Percentiles rank a stretch among this genome's conserved stretches.
phyloP scores from a whole-genome alignment of 2,888 invertebrate species.

The Sepioteuthis lessoniana region DNA sequence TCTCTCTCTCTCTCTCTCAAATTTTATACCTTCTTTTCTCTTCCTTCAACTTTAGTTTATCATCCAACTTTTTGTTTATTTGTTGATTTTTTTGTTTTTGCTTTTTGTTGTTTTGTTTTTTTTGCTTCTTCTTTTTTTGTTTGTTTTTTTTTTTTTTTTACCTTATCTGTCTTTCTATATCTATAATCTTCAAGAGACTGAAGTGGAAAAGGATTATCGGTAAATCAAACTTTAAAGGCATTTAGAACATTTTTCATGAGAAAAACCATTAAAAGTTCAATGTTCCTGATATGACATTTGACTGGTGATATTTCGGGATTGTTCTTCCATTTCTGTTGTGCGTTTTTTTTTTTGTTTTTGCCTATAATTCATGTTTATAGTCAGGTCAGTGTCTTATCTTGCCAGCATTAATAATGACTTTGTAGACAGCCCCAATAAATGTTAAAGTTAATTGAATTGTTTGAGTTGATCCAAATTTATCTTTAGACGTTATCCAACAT shows the following conservation, averaged over 20 bases:
- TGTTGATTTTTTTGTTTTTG: not conserved
- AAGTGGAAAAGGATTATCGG: conserved; percentile 21
- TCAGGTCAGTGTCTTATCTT: not conserved
- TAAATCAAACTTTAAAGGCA: conserved; percentile 33
- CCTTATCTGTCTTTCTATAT: not conserved
- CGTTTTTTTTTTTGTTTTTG: not conserved
- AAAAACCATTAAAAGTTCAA: conserved; percentile 23
- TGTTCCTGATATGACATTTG: conserved; percentile 13
- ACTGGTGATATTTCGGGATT: conserved; percentile 20
- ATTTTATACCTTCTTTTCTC: too few species aligned
- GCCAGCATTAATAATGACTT: not conserved
- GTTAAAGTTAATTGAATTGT: conserved; percentile 33
- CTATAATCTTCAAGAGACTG: not conserved
- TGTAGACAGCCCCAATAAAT: not conserved
- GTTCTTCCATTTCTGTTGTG: not conserved
- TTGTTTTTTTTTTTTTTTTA: not conserved
- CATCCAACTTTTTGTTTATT: too few species aligned
- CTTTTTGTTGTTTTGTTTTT: too few species aligned
- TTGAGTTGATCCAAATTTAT: conserved; percentile 15
- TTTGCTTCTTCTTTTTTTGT: not conserved
- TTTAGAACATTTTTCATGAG: conserved; percentile 33
- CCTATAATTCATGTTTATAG: not conserved
- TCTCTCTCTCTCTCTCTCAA: too few species aligned
- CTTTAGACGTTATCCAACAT: not conserved
- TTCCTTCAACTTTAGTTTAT: not conserved